Base-by-base conservation (phyloP, 2,113 vertebrate genomes). In the Oenanthe melanoleuca region DNA sequence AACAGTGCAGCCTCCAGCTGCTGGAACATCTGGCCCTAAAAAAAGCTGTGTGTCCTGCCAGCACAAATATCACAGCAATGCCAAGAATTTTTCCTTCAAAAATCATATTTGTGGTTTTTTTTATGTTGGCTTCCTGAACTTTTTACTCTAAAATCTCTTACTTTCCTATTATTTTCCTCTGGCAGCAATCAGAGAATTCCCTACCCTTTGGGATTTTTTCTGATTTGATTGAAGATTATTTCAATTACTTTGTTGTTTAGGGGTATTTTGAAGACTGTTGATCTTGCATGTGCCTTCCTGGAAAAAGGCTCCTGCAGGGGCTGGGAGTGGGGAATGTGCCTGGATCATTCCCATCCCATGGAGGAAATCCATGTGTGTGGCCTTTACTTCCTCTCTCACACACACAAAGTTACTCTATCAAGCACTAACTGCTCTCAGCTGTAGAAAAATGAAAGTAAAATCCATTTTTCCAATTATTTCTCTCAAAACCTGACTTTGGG, bases 21-120 rank as follows among this genome's bases (percentile, higher is more conserved):
- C 82, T 60, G 14, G 4, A 86, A 89, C 88, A 93, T 96, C 90
- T 93, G 96, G 29, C 42, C 63, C 55, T 63, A n/a, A 21, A 21
- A 73, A 84, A 65, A 70, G 20, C 79, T 80, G 20, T 52, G 11
- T 79, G 49, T 40, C 34, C 53, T 24, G 40, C 31, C 55, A 29
- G 40, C 72, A 57, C 11, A 45, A 53, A 28, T 38, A 37, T 7
- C 37, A 24, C 66, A 56, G 21, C 22, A 50, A 56, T 71, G 86
- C 55, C 37, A 84, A 59, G 42, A 20, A 45, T 38, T 56, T 65
- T 61, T 52, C 65, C 34, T 87, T 53, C 49, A 47, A 49, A 90
- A 52, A 75, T 60, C 4, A 2, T 26, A 47, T 20, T 60, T 49
- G 34, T 56, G n/a, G n/a, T n/a, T 21, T 24, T 67, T 47, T 47